Evolutionary conservation across 2,888 invertebrate species (phyloP).

Genomic region (Mesodorylaimus sp.): DNA sequence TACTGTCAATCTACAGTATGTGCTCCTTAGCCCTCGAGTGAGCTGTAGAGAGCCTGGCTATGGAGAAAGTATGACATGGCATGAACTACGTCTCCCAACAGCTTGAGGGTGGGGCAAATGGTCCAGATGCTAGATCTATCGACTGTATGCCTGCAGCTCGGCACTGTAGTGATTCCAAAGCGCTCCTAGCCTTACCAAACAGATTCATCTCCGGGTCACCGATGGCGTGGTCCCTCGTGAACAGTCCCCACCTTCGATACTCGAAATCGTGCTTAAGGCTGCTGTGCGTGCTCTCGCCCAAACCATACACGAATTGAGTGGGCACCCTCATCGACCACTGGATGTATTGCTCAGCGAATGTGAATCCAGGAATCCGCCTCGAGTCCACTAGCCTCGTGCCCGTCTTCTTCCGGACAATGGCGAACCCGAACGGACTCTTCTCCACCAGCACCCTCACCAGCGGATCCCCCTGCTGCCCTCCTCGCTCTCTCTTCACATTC

Average conservation of each 20-base stretch:
- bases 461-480: not conserved
- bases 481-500: not conserved
- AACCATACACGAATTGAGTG: constrained; percentile 22
- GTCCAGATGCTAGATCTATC: too few species aligned
- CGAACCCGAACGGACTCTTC: not conserved
- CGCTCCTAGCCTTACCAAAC: too few species aligned
- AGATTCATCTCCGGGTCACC: constrained; percentile 3
- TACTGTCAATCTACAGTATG: too few species aligned
- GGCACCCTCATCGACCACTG: constrained; percentile 21
- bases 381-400: not conserved
- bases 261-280: constrained; percentile 23
- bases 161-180: too few species aligned
- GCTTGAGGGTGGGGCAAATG: too few species aligned
- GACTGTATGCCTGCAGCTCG: too few species aligned
- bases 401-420: not conserved
- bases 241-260: constrained; percentile 24
- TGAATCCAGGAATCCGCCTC: constrained; percentile 4
- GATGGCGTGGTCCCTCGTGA: constrained; percentile 23
- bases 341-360: constrained; percentile 20
- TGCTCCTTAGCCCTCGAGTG: too few species aligned
- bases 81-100: too few species aligned
- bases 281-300: constrained; percentile 26
- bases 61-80: too few species aligned
- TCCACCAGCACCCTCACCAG: not conserved
- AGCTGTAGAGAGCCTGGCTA: too few species aligned